Evolutionary conservation across 2,113 vertebrate genomes (phyloP).

Genomic region (Labeo rohita): DNA sequence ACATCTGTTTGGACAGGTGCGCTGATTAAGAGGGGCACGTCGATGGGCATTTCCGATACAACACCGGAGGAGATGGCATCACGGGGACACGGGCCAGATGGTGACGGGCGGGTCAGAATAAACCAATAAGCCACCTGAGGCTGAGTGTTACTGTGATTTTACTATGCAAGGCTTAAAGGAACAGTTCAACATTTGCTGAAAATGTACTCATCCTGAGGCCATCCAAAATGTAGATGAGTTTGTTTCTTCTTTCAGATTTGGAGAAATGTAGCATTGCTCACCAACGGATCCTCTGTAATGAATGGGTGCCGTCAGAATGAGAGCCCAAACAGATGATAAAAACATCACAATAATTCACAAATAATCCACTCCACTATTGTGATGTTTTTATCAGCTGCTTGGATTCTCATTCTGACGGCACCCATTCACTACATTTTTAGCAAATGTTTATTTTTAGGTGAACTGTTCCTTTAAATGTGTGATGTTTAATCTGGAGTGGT

Average conservation of each 20-base stretch:
- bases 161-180: not conserved
- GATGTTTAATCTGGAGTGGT: not conserved
- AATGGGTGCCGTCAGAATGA: not conserved
- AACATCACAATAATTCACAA: not conserved
- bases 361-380: too few species aligned
- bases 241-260: not conserved
- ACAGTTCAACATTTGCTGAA: not conserved
- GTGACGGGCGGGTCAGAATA: not conserved
- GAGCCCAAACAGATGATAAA: not conserved
- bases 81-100: constrained; percentile 1
- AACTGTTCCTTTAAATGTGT: not conserved
- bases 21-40: constrained; percentile 74
- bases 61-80: constrained; percentile 32
- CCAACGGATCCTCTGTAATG: not conserved
- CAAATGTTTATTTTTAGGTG: not conserved
- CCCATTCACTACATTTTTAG: not conserved
- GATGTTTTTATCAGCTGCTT: too few species aligned
- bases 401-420: too few species aligned
- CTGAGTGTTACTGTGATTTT: not conserved
- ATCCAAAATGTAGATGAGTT: not conserved
- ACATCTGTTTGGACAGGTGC: constrained; percentile 84
- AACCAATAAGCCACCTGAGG: constrained; percentile 14
- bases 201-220: not conserved
- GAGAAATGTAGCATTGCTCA: not conserved
- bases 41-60: constrained; percentile 42